phyloP scores from a whole-genome alignment of 2,888 invertebrate species.

The Eurytoma californica region DNA sequence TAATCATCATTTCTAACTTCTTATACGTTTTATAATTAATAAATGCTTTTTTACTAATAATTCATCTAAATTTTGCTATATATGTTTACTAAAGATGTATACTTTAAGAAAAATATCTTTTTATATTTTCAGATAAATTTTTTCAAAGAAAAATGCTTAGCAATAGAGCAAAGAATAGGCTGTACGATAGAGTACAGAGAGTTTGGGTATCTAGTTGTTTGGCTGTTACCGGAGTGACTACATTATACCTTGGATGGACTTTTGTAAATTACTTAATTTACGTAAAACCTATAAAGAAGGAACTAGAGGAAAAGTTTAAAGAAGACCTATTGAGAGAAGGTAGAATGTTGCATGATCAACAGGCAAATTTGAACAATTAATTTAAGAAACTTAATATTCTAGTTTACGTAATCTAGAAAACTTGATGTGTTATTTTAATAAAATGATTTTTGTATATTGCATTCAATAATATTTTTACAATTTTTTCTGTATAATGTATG shows the following conservation, averaged over 20 bases:
- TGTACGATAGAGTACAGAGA: slow-evolving; percentile 35
- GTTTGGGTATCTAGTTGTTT: slow-evolving; percentile 35
- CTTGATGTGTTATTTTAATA: slow-evolving; percentile 3
- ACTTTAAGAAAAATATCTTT: no score
- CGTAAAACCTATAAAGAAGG: slow-evolving; percentile 71
- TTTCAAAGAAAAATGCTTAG: slow-evolving; percentile 16
- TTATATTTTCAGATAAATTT: background rate
- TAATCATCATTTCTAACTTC: no score
- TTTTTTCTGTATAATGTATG: background rate
- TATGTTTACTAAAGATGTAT: no score
- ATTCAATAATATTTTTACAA: slow-evolving; percentile 2
- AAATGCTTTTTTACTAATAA: no score
- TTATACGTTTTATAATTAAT: no score
- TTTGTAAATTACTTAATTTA: slow-evolving; percentile 75
- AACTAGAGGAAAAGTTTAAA: slow-evolving; percentile 73
- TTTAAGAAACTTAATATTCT: background rate
- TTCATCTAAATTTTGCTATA: no score
- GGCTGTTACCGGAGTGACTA: background rate
- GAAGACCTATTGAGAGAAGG: slow-evolving; percentile 56
- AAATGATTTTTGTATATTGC: slow-evolving; percentile 17
- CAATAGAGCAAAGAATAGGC: background rate
- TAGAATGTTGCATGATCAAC: slow-evolving; percentile 13
- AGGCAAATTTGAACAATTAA: background rate
- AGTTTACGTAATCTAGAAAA: slow-evolving; percentile 19
- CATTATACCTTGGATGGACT: slow-evolving; percentile 19